Evolutionary conservation across 2,888 invertebrate species (phyloP), one percentile per base, ranked within the genome.

Genomic region (Amorpha juglandis): DNA sequence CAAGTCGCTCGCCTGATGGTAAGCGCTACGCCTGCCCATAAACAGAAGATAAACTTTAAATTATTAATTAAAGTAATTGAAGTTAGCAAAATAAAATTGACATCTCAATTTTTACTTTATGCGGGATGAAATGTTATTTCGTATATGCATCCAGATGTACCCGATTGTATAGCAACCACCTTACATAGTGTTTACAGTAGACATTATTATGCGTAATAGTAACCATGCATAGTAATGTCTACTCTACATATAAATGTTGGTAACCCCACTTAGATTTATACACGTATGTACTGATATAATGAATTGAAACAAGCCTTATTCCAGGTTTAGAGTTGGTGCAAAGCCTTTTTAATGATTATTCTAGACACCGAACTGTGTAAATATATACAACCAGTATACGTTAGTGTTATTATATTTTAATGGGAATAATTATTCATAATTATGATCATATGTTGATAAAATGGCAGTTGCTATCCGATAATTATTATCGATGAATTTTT

Each of bases 241-340:
- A 11, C 33, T 12, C 16, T 14, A 0, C n/a, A 14, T 21, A 16
- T 16, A 51, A 63, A 4, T 0, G 66, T 74, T 88, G 81, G 87
- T 68, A 64, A 81, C 83, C 73, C 78, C 76, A 86, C 62, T 19
- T 58, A 68, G 72, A 75, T 74, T 74, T 81, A 83, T 79, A 83
- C 81, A 81, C 76, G 79, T 84, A 87, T 81, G 83, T 76, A 81
- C 80, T 82, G 83, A 79, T 82, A 84, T 85, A 87, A 85, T 84
- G 85, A 86, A 89, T 85, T 80, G 82, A 82, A 88, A 79, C 85
- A 80, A 83, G 81, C 82, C 81, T 84, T 89, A 85, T 88, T 87
- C 88, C 84, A 77, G 82, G 76, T 76, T 84, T 88, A 86, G 83
- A 74, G 78, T 80, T 82, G 83, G 53, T 35, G 53, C 58, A 42